These are phyloP conservation scores for Silurus aristotelis DNA, from an alignment of 2,797 vertebrate species.

Conservation along the genomic window DNA sequence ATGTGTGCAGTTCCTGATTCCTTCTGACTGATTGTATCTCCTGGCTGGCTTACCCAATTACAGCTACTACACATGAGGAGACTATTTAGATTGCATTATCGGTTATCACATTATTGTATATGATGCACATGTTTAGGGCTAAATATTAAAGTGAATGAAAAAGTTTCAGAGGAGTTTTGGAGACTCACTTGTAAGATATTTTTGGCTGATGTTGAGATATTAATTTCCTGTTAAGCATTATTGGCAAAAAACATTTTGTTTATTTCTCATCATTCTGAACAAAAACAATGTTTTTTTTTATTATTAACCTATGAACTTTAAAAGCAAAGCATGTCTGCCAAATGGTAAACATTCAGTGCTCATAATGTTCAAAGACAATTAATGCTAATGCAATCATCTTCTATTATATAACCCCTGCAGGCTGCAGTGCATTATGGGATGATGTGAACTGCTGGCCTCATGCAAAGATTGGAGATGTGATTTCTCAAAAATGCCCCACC, in stretches of 20 bases:
- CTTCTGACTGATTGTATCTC: slow-evolving; percentile 34
- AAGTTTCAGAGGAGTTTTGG: background rate
- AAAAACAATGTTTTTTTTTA: slow-evolving; percentile 18
- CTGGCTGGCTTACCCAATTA: slow-evolving; percentile 37
- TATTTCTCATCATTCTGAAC: slow-evolving; percentile 19
- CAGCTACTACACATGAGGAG: slow-evolving; percentile 13
- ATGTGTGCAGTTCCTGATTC: slow-evolving; percentile 22
- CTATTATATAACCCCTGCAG: slow-evolving; percentile 48
- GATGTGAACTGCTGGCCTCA: slow-evolving; percentile 83
- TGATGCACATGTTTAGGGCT: slow-evolving; percentile 10
- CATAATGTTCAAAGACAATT: background rate
- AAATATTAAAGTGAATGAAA: slow-evolving; percentile 11
- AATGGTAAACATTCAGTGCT: background rate
- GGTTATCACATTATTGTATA: slow-evolving; percentile 34
- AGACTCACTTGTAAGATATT: slow-evolving; percentile 10
- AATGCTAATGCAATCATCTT: background rate
- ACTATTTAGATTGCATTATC: slow-evolving; percentile 34
- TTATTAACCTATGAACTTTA: background rate
- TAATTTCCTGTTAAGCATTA: slow-evolving; percentile 26
- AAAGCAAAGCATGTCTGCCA: background rate
- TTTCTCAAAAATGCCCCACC: slow-evolving; percentile 73
- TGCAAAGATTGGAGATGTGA: slow-evolving; percentile 68
- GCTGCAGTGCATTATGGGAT: slow-evolving; percentile 80
- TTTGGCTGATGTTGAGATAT: slow-evolving; percentile 16
- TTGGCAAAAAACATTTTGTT: background rate